These are phyloP conservation scores for Melipona quadrifasciata DNA, from an alignment of 1,140 invertebrate genomes.

Conservation along the genomic window DNA sequence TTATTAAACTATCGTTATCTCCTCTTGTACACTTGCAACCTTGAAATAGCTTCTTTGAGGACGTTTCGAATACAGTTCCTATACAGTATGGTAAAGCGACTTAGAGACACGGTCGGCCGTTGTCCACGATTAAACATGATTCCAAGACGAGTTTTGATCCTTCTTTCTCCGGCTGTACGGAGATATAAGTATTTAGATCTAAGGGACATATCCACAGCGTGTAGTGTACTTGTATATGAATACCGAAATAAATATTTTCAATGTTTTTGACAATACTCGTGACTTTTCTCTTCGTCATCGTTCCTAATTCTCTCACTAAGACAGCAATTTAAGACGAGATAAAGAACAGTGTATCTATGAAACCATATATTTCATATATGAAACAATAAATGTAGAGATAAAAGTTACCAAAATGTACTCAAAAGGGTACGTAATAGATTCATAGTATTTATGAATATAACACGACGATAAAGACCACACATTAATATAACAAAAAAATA, in stretches of 20 bases:
- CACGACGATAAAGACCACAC: constrained; percentile 6
- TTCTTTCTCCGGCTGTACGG: constrained; percentile 69
- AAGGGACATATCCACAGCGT: constrained; percentile 75
- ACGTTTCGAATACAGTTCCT: constrained; percentile 70
- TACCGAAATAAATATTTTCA: constrained; percentile 77
- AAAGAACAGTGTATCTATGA: constrained; percentile 13
- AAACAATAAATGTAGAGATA: constrained; percentile 5
- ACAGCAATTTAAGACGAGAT: background rate
- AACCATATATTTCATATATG: constrained; percentile 53
- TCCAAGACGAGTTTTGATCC: constrained; percentile 60
- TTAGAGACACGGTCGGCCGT: constrained; percentile 57
- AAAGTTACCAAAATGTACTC: background rate
- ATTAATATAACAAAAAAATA: constrained; percentile 39
- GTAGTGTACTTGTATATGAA: constrained; percentile 76
- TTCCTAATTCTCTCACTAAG: too few species aligned
- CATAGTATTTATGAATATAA: constrained; percentile 15
- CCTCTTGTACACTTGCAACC: background rate
- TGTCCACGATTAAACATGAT: constrained; percentile 59
- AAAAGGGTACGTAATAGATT: background rate
- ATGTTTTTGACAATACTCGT: constrained; percentile 73
- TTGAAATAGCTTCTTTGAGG: constrained; percentile 55
- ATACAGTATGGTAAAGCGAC: constrained; percentile 62
- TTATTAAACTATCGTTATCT: background rate
- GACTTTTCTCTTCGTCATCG: background rate
- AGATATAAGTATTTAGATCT: constrained; percentile 71